Evolutionary conservation across 2,113 vertebrate genomes (phyloP).

Genomic region (Rhynchomys soricoides): DNA sequence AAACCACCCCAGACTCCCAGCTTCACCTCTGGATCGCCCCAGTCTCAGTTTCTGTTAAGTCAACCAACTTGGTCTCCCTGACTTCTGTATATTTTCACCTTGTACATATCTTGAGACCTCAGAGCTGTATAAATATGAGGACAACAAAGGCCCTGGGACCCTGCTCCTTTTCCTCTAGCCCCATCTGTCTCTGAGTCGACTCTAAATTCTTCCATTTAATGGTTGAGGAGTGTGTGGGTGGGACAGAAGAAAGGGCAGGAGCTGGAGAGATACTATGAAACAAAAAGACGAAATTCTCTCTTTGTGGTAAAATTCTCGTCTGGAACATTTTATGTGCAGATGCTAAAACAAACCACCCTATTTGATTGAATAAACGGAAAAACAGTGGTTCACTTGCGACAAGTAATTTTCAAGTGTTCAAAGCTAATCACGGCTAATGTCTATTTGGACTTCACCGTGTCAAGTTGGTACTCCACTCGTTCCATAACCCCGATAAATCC

Average conservation of each 20-base stretch:
- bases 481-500: background rate
- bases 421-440: constrained; percentile 25
- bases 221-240: background rate
- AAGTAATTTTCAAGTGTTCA: background rate
- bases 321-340: background rate
- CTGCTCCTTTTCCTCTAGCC: background rate
- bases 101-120: background rate
- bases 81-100: constrained; percentile 1
- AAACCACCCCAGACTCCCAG: background rate
- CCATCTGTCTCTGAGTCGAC: background rate
- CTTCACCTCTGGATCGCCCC: background rate
- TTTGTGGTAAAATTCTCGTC: background rate
- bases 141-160: background rate
- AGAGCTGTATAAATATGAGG: background rate
- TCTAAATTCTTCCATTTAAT: background rate
- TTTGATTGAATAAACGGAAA: background rate
- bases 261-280: background rate
- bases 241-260: background rate
- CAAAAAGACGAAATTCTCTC: background rate
- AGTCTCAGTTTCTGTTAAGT: background rate
- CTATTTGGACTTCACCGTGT: background rate
- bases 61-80: background rate
- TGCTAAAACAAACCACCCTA: background rate
- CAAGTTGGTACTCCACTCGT: background rate
- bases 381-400: background rate